Percentiles rank a stretch among this genome's conserved stretches.
Evolutionary conservation across 2,797 vertebrate genomes (phyloP).

Genomic region (Orestias chungarensis): DNA sequence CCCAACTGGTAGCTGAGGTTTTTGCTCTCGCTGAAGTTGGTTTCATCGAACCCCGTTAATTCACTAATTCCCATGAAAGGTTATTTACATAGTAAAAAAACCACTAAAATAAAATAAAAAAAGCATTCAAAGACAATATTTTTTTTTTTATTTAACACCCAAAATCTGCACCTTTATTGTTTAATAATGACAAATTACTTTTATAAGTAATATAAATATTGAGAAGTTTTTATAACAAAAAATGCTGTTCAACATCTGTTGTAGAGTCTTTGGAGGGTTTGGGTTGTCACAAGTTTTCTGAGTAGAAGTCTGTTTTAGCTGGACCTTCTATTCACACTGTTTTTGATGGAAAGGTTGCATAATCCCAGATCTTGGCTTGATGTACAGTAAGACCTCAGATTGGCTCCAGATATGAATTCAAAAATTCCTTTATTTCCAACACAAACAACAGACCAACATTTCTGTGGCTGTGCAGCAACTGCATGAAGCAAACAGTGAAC

Average conservation of each 20-base stretch:
- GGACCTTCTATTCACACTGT: slow-evolving; percentile 2
- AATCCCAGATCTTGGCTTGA: slow-evolving; percentile 35
- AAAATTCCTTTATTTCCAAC: slow-evolving; percentile 26
- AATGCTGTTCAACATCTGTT: background rate
- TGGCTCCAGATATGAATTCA: slow-evolving; percentile 27
- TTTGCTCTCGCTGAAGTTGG: background rate
- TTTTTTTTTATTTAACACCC: background rate
- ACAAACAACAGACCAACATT: slow-evolving; percentile 24
- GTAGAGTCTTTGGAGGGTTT: background rate
- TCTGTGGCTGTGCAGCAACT: slow-evolving; percentile 22
- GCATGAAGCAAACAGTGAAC: slow-evolving; percentile 20
- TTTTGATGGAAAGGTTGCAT: slow-evolving; percentile 29
- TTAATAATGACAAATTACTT: background rate
- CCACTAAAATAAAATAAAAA: too few relatives aligned
- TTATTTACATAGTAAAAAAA: too few relatives aligned
- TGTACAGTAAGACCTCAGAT: slow-evolving; percentile 25
- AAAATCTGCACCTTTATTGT: background rate
- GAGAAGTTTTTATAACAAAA: background rate
- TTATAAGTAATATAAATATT: background rate
- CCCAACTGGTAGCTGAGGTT: background rate
- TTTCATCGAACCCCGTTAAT: too few relatives aligned
- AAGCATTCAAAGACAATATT: background rate
- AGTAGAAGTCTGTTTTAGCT: slow-evolving; percentile 10
- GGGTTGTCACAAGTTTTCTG: slow-evolving; percentile 1
- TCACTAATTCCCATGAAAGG: background rate